phyloP scores from a whole-genome alignment of 2,797 vertebrate genomes.

The Gorsachius magnificus region DNA sequence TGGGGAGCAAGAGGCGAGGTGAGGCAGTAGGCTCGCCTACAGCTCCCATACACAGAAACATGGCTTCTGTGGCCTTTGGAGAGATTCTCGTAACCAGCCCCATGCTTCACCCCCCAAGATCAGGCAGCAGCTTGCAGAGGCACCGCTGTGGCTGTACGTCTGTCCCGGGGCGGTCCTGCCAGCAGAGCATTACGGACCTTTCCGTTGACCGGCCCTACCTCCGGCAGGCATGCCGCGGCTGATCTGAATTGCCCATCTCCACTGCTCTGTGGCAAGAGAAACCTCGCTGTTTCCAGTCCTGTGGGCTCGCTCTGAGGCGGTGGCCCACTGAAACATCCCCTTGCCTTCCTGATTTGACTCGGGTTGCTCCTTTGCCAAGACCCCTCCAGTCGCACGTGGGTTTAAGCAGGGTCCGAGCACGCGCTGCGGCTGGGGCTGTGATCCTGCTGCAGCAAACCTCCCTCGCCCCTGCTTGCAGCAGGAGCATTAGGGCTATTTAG shows the following conservation, averaged over 20 bases:
- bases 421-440: background rate
- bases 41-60: background rate
- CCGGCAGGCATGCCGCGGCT: constrained; percentile 2
- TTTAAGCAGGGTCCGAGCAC: background rate
- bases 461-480: background rate
- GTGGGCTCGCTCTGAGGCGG: background rate
- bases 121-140: background rate
- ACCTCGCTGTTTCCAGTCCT: constrained; percentile 5
- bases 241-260: constrained; percentile 37
- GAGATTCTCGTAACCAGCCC: background rate
- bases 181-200: background rate
- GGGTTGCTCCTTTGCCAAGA: constrained; percentile 18
- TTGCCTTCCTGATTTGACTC: constrained; percentile 29
- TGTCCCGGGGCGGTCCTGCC: too few species aligned
- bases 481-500: background rate
- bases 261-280: background rate
- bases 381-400: background rate
- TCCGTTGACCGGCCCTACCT: background rate
- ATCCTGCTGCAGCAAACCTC: background rate
- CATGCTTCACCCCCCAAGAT: background rate
- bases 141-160: background rate
- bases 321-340: background rate
- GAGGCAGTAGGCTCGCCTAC: background rate
- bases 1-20: background rate
- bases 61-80: background rate